Evolutionary conservation across 2,797 vertebrate species (phyloP).

Genomic region (Coracias cyanogaster): DNA sequence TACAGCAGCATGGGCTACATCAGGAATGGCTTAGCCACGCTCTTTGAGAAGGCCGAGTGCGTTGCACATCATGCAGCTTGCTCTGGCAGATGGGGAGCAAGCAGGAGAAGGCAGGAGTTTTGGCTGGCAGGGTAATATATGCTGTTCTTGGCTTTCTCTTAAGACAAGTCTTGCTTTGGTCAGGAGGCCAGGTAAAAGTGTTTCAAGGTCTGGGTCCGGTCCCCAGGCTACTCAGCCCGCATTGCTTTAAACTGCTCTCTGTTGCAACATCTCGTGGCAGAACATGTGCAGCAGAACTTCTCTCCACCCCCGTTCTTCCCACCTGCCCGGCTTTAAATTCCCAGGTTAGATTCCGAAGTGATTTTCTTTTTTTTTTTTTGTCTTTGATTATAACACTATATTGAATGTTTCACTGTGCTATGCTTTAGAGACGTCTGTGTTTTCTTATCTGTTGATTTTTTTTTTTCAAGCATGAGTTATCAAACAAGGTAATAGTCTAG

Average conservation of each 20-base stretch:
- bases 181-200: background rate
- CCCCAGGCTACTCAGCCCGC: background rate
- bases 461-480: constrained; percentile 10
- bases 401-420: background rate
- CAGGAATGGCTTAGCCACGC: rapidly evolving
- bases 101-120: background rate
- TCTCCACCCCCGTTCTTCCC: background rate
- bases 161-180: background rate
- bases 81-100: background rate
- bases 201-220: background rate
- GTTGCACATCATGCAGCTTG: too few species aligned
- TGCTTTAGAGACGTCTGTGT: background rate
- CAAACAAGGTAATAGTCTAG: background rate
- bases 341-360: background rate
- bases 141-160: background rate
- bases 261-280: background rate
- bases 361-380: background rate
- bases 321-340: background rate
- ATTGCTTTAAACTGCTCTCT: background rate
- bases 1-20: background rate
- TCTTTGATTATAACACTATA: background rate
- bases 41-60: background rate
- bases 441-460: background rate
- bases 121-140: background rate
- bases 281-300: background rate